Conservation (phyloP, 2,797 vertebrate species). For the Cetoscarus ocellatus region DNA sequence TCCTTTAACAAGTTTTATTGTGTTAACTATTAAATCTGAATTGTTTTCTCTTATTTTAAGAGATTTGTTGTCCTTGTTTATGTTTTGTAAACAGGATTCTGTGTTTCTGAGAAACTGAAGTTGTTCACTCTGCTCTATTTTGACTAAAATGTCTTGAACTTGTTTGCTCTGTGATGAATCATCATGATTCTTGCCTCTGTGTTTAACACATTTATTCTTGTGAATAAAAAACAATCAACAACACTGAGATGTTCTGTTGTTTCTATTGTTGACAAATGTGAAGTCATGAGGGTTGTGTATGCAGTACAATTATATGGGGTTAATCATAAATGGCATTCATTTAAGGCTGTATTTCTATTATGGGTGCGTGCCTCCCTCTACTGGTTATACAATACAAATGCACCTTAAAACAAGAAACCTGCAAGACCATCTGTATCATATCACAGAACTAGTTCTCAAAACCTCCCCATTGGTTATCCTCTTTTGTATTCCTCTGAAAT, state of each 20-base stretch:
- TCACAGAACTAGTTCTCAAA: too few relatives aligned
- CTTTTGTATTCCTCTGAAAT: too few relatives aligned
- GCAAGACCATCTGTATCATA: too few relatives aligned
- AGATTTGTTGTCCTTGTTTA: slow-evolving; percentile 17
- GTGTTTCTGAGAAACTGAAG: slow-evolving; percentile 36
- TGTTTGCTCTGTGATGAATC: slow-evolving; percentile 45
- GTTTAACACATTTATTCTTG: slow-evolving; percentile 25
- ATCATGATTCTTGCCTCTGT: slow-evolving; percentile 34
- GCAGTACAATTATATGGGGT: too few relatives aligned
- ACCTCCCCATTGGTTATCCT: too few relatives aligned
- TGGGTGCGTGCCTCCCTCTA: neutral
- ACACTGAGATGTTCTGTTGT: slow-evolving; percentile 6
- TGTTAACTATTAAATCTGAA: slow-evolving; percentile 10
- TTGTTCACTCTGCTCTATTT: slow-evolving; percentile 10
- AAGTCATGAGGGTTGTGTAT: too few relatives aligned
- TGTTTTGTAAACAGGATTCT: slow-evolving; percentile 18
- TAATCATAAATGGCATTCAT: too few relatives aligned
- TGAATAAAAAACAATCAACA: slow-evolving; percentile 50
- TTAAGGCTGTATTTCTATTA: neutral
- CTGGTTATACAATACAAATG: neutral
- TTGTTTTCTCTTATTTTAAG: slow-evolving; percentile 1
- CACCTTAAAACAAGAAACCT: neutral
- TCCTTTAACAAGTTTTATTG: slow-evolving; percentile 18
- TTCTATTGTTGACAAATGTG: too few relatives aligned
- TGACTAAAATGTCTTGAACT: slow-evolving; percentile 35